A percentile compares a stretch with the other conserved stretches of the same genome.
Evolutionary conservation across 2,113 vertebrate species (phyloP).

Genomic region (Perccottus glenii): DNA sequence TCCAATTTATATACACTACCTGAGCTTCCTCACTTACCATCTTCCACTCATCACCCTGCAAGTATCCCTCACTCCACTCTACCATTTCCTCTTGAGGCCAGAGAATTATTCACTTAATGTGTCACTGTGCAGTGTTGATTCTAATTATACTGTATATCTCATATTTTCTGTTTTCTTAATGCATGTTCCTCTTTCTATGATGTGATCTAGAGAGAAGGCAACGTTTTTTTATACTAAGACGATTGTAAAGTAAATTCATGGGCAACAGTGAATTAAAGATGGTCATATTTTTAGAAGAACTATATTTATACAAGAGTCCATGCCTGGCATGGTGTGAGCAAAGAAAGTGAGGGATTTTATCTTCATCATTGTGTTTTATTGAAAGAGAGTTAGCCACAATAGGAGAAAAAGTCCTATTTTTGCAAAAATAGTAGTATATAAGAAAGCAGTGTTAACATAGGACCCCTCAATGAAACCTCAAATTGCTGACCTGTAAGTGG

Average conservation of each 20-base stretch:
- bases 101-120: slow-evolving; percentile 46
- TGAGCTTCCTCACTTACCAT: slow-evolving; percentile 50
- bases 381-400: slow-evolving; percentile 62
- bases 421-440: slow-evolving; percentile 62
- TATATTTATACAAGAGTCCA: slow-evolving; percentile 77
- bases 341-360: slow-evolving; percentile 73
- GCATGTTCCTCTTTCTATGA: slow-evolving; percentile 50
- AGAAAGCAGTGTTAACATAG: slow-evolving; percentile 59
- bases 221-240: slow-evolving; percentile 53
- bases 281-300: slow-evolving; percentile 75
- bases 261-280: slow-evolving; percentile 61
- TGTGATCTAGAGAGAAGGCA: slow-evolving; percentile 50
- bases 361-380: slow-evolving; percentile 62
- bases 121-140: slow-evolving; percentile 68
- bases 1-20: slow-evolving; percentile 56
- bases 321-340: slow-evolving; percentile 56
- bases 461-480: slow-evolving; percentile 21
- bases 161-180: slow-evolving; percentile 40
- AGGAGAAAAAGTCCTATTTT: slow-evolving; percentile 75
- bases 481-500: background rate
- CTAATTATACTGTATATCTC: slow-evolving; percentile 36
- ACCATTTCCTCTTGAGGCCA: slow-evolving; percentile 36
- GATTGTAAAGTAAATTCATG: slow-evolving; percentile 60
- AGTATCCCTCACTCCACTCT: slow-evolving; percentile 44
- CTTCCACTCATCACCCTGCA: slow-evolving; percentile 43